Percentiles rank a stretch among this genome's conserved stretches.
phyloP scores from a whole-genome alignment of 2,888 invertebrate species.

The Lottia gigantea region DNA sequence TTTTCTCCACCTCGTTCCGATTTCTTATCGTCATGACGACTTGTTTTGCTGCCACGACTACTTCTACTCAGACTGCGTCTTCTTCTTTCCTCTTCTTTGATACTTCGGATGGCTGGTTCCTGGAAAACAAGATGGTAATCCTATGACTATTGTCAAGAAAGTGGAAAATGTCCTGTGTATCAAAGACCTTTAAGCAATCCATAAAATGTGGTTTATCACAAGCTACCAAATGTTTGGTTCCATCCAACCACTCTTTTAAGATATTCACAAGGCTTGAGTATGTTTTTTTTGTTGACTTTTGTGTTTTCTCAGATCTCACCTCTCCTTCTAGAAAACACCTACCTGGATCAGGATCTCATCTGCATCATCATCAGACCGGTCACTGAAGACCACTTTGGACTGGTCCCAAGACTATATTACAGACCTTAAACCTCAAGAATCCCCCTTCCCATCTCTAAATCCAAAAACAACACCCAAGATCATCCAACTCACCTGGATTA shows the following conservation, averaged over 20 bases:
- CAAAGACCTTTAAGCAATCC: too few relatives aligned
- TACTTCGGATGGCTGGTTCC: constrained; percentile 2
- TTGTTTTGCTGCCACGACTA: constrained; percentile 19
- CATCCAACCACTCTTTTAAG: too few relatives aligned
- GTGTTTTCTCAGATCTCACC: too few relatives aligned
- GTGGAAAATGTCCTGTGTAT: too few relatives aligned
- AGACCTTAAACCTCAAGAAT: too few relatives aligned
- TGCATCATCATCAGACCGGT: constrained; percentile 48
- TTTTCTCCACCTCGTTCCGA: neutral
- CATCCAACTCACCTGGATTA: constrained; percentile 38
- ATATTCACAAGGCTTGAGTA: too few relatives aligned
- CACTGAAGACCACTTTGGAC: constrained; percentile 35
- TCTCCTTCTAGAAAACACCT: too few relatives aligned
- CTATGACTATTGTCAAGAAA: too few relatives aligned
- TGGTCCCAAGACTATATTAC: neutral
- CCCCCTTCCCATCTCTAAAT: neutral
- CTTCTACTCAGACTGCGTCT: constrained; percentile 23
- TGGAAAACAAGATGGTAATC: neutral
- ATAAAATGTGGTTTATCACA: too few relatives aligned
- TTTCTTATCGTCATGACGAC: constrained; percentile 9
- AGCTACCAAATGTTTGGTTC: too few relatives aligned
- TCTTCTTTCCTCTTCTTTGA: constrained; percentile 20
- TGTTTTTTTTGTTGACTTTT: too few relatives aligned
- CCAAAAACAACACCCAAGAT: too few relatives aligned
- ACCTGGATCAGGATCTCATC: constrained; percentile 47